Base-by-base conservation (phyloP, 2,888 invertebrate species). In the Leptogaster cylindrica region DNA sequence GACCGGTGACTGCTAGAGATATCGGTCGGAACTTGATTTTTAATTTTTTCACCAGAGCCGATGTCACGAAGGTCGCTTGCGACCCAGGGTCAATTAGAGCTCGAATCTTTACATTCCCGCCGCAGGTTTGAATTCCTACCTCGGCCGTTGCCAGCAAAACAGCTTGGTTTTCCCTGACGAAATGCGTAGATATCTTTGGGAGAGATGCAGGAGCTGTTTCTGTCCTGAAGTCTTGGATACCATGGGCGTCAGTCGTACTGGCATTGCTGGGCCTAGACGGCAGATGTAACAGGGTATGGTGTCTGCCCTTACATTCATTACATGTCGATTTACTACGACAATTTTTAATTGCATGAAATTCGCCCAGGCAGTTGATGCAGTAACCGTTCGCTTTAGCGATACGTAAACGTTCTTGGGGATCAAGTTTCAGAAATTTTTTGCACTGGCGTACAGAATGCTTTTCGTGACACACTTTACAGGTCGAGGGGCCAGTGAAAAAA, bases 41-140 rank as follows among this genome's bases (percentile, higher is more conserved):
- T 18, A 46, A 12, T 28, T 51, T 14, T 14, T 2, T 14, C 16
- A 12, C 4, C n/a, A 14, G 14, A 12, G 33, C 7, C 1, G 14
- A 16, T 2, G 52, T 16, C 7, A 52, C 10, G 12, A 52, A 52
- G 1, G 33, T 28, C 18, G 14, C 18, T 2, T 52, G 33, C 2
- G 52, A 52, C 10, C 52, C 52, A 16, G 28, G 52, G 16, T 52
- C 52, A 4, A 52, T 8, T 14, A 52, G 20, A 14, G 33, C 52
- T 4, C 33, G 31, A 4, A 33, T n/a, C 10, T 52, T 2, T 8
- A 31, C n/a, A 4, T 5, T 18, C 10, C 33, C 48, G n/a, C 5
- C 25, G 5, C 23, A n/a, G 6, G 10, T 12, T n/a, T 48, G n/a
- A 10, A 46, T 18, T 6, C 27, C 51, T 12, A 51, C 51, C 2